phyloP scores from a whole-genome alignment of 2,113 vertebrate genomes.

The Chaetops frenatus region DNA sequence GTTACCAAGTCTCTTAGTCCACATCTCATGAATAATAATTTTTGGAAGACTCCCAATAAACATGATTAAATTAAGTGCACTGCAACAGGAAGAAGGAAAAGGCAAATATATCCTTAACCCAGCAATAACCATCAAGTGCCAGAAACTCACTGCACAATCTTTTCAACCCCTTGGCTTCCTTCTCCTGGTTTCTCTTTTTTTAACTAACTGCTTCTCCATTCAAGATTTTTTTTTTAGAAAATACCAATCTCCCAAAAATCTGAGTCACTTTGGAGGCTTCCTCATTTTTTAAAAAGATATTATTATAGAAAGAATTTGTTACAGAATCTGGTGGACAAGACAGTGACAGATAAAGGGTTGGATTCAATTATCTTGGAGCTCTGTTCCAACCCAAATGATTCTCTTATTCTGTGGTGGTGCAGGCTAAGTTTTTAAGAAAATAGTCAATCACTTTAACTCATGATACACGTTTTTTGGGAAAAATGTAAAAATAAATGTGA shows the following conservation, averaged over 20 bases:
- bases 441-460: neutral
- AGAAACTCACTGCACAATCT: neutral
- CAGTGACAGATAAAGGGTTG: neutral
- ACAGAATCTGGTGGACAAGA: neutral
- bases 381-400: neutral
- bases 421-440: neutral
- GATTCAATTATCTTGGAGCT: neutral
- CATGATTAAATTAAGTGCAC: neutral
- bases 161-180: neutral
- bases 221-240: neutral
- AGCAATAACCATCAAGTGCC: neutral
- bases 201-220: neutral
- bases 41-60: neutral
- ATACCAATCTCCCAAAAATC: neutral
- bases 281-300: neutral
- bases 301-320: neutral
- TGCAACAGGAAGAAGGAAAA: neutral
- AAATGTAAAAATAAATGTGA: neutral
- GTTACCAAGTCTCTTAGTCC: neutral
- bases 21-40: neutral
- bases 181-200: neutral
- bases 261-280: neutral
- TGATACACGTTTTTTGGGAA: neutral
- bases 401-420: neutral
- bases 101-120: neutral